Base-by-base conservation (phyloP, 2,113 vertebrate species). In the Lepidothrix coronata region DNA sequence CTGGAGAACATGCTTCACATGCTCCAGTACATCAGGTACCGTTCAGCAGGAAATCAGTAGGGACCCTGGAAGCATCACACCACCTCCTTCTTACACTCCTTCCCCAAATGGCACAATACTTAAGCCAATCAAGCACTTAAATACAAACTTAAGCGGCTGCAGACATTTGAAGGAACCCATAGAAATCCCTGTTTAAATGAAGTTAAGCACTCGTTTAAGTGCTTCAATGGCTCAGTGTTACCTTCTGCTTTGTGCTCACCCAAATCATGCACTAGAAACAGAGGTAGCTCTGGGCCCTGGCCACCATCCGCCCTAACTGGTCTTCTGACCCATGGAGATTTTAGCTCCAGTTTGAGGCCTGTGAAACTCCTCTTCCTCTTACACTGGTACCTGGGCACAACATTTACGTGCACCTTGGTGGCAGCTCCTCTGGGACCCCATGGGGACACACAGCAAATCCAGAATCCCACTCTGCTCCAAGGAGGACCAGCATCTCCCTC, bases 41-140 rank as follows among this genome's bases (percentile, higher is more conserved):
- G 0, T 28, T 58, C 65, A 78, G 66, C 21, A 58, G 7, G 15
- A 78, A 68, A 86, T 11, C 1, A 0, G 1, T 15, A 79, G 0
- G 0, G 16, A 58, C 6, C 24, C 28, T 35, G 27, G 10, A 52
- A 65, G 24, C 9, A 16, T 55, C 39, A 43, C 8, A 2, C 12
- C 48, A 27, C 12, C 6, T 55, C 37, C 33, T 52, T 58, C 41
- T 58, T 28, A 66, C 11, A 14, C 9, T 63, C 23, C 16, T 44
- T 44, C 39, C 9, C 12, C 44, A 52, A 65, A 76, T 25, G 43
- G 25, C 51, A 72, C 18, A 66, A 41, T 23, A 27, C n/a, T 11
- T 55, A 63, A 62, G 24, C 19, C 30, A 75, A 5, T 43, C 14
- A 85, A 89, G 44, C 54, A 75, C 33, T 72, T 54, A 68, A 67